Base-by-base conservation (phyloP, 2,113 vertebrate species). In the Eurypyga helias region DNA sequence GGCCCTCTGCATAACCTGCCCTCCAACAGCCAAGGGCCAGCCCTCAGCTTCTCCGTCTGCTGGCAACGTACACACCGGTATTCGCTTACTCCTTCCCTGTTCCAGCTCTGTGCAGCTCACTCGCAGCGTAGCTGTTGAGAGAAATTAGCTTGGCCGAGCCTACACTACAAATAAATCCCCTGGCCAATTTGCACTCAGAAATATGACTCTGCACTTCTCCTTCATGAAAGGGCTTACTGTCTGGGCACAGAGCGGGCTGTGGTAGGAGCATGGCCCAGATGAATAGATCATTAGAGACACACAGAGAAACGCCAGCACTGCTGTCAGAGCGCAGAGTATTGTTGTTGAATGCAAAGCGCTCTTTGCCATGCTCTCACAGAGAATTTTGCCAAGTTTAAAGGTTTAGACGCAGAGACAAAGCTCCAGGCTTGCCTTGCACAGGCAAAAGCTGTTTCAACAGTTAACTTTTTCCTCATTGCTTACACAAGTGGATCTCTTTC, bases 141-240 rank as follows among this genome's bases (percentile, higher is more conserved):
- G 83, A 87, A 95, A 95, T 20, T 31, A 84, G 87, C 71, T 29
- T 46, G 80, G 86, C 91, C 16, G 18, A 90, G 75, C 71, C 64
- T 45, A 57, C 71, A 29, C 90, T 89, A 80, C 94, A 96, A 96
- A 98, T 82, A 96, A 96, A 92, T 79, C 60, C 54, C 54, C 45
- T 1, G 19, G 93, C 95, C 95, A 96, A 90, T 95, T 38, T 89
- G 91, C 76, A 57, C 90, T 96, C 95, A 93, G 91, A 92, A 89
- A 97, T 70, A 67, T 97, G 97, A 98, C 97, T 98, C 97, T 96
- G 97, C 97, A 73, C 3, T 95, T 95, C 92, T 87, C 52, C 28
- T 70, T 83, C 67, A 61, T 98, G 98, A 98, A 98, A 98, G 95
- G 83, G 48, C 57, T 69, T 83, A 82, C 86, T 98, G 98, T 98